Evolutionary conservation across 2,888 invertebrate species (phyloP), one percentile per base, ranked within the genome.

Genomic region (Pardosa pseudoannulata): DNA sequence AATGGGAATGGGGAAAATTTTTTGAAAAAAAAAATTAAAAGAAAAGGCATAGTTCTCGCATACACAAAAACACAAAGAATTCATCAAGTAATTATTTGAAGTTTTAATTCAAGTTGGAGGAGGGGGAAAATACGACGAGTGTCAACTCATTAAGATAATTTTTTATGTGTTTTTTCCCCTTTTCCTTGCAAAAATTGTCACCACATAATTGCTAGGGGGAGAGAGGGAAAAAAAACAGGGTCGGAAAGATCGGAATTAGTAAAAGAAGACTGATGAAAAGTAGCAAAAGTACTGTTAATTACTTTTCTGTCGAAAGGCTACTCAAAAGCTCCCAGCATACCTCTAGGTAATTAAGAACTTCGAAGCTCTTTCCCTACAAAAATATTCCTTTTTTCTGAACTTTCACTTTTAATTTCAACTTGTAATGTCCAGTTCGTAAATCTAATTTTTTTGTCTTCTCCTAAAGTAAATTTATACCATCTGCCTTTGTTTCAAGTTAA

Each of bases 11-110:
- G 81, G 67, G 65, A 46, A 56, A 5, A 23, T 56, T 23, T 19
- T 19, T 56, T 19, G 7, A 64, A 41, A n/a, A n/a, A 39, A 31
- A 62, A 36, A 36, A 36, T 36, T 7, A 36, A 36, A 67, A 75
- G 28, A 65, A 65, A 73, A 76, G 67, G 67, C 72, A 70, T 80
- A 67, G 50, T 67, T 80, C 64, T 71, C 50, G 39, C 67, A 74
- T 71, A 75, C 75, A 46, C 71, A 46, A 76, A 74, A 78, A 32
- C 36, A 74, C 62, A 62, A 62, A 39, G 83, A 83, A 83, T 78
- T 83, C 78, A 83, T 83, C 83, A 83, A 83, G 78, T 83, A 86
- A 86, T 86, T 86, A 86, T 86, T 86, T 86, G 86, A 86, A 86
- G 86, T 86, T 86, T 86, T 86, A 79, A 86, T 79, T 79, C 79